Evolutionary conservation across 2,113 vertebrate genomes (phyloP).

Genomic region (Prunella fulvescens): DNA sequence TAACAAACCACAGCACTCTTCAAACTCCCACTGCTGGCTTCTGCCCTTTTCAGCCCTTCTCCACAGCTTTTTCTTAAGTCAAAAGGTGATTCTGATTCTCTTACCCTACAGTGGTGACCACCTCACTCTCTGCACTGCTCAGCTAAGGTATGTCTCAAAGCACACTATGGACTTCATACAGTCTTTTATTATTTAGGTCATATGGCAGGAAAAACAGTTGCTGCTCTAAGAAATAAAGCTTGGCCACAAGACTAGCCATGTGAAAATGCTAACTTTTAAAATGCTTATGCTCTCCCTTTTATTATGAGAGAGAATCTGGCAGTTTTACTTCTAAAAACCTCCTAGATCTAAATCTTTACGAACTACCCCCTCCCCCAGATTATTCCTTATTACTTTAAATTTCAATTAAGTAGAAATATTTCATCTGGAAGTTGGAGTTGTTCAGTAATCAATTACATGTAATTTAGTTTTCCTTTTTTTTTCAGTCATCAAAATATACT

Average conservation of each 20-base stretch:
- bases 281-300: background rate
- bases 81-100: background rate
- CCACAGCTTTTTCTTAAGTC: background rate
- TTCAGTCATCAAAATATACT: background rate
- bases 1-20: slow-evolving; percentile 43
- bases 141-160: background rate
- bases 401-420: background rate
- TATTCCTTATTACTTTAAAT: background rate
- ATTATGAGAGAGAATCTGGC: background rate
- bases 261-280: background rate
- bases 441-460: background rate
- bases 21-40: background rate
- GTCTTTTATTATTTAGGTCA: background rate
- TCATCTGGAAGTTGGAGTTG: background rate
- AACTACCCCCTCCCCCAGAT: accelerated
- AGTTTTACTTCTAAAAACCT: background rate
- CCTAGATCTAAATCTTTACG: background rate
- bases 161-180: background rate
- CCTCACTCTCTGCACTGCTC: background rate
- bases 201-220: background rate
- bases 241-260: background rate
- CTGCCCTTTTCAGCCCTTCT: slow-evolving; percentile 42
- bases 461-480: background rate
- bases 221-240: background rate
- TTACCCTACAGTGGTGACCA: background rate